phyloP scores from a whole-genome alignment of 1,140 invertebrate species.

The Portunus trituberculatus region DNA sequence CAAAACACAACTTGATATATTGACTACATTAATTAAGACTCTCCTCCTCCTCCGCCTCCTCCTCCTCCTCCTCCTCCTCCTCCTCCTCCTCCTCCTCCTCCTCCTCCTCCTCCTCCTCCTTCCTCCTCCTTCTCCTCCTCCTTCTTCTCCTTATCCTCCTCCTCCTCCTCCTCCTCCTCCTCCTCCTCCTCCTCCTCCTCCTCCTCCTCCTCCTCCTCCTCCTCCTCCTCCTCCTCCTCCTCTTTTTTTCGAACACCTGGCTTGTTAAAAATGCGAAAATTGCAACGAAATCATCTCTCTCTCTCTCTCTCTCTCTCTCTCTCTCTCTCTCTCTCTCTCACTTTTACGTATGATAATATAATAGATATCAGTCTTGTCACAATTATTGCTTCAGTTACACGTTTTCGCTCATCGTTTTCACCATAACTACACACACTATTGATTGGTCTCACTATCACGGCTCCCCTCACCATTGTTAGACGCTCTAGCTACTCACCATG shows the following conservation, averaged over 20 bases:
- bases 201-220: constrained; percentile 26
- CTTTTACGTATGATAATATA: too few relatives aligned
- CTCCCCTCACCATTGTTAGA: not conserved
- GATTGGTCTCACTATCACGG: not conserved
- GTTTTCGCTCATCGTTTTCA: not conserved
- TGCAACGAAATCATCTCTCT: not conserved
- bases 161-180: not conserved
- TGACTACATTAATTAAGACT: not conserved
- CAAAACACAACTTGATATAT: constrained; percentile 24
- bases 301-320: not conserved
- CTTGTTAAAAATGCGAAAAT: not conserved
- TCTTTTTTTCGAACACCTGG: not conserved
- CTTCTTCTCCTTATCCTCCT: not conserved
- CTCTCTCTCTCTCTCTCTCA: not conserved
- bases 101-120: not conserved
- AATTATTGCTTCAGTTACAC: not conserved
- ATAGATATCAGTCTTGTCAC: not conserved
- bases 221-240: not conserved
- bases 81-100: constrained; percentile 15
- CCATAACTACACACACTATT: not conserved
- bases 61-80: constrained; percentile 39
- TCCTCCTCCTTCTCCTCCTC: constrained; percentile 24
- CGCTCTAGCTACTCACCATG: not conserved
- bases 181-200: constrained; percentile 40
- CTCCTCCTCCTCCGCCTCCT: not conserved